Conservation (phyloP, 2,113 vertebrate genomes). For the Gyps fulvus region DNA sequence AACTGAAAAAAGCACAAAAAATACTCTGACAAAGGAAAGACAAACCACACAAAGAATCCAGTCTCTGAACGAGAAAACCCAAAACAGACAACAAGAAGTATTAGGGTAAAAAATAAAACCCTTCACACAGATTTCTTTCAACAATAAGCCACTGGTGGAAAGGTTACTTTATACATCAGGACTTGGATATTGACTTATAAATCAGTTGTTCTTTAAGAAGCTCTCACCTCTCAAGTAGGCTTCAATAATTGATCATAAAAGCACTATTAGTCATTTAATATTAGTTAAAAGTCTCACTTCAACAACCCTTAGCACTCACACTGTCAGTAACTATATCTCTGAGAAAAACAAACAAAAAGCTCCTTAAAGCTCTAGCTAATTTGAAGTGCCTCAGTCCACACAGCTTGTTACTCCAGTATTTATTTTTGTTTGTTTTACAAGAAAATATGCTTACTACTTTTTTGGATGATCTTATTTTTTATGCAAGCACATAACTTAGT, state of each 20-base stretch:
- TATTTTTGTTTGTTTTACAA: rapidly evolving
- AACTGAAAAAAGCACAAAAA: neutral
- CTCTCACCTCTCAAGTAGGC: neutral
- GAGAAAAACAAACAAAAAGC: rapidly evolving
- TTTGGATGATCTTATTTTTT: rapidly evolving
- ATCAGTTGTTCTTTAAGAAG: neutral
- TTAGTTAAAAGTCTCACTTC: neutral
- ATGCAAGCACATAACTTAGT: rapidly evolving
- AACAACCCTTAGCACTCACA: neutral
- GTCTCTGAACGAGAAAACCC: neutral
- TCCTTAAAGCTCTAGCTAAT: neutral
- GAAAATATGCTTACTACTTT: rapidly evolving
- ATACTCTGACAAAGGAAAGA: neutral
- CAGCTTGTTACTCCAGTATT: rapidly evolving
- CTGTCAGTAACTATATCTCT: neutral
- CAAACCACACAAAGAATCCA: neutral
- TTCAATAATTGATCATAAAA: conserved; percentile 34
- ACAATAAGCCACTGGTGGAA: neutral
- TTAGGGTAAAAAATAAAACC: neutral
- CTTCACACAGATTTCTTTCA: neutral
- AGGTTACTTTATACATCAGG: neutral
- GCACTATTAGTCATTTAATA: neutral
- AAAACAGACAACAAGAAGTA: neutral
- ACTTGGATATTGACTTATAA: no score
- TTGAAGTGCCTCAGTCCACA: neutral